These are phyloP conservation scores for Nematostella vectensis DNA, from an alignment of 92 coral and sea anemone species.

Conservation along the genomic window DNA sequence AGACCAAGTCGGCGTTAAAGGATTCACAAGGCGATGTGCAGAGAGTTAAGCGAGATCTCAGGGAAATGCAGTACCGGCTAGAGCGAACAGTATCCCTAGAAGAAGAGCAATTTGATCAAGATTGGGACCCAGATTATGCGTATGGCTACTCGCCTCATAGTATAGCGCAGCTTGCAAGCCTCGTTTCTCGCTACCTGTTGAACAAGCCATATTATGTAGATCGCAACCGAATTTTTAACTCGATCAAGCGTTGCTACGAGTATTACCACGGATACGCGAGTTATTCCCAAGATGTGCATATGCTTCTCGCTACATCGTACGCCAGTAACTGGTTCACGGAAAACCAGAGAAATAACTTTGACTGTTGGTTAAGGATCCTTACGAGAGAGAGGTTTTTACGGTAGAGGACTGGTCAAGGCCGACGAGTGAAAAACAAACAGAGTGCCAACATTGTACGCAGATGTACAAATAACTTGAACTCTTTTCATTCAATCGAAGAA, in stretches of 20 bases:
- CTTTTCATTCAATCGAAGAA: not conserved
- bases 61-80: slow-evolving; percentile 70
- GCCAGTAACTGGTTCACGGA: slow-evolving; percentile 99
- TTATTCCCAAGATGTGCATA: slow-evolving; percentile 92
- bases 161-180: slow-evolving; percentile 77
- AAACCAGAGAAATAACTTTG: slow-evolving; percentile 80
- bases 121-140: slow-evolving; percentile 93
- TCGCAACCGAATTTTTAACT: slow-evolving; percentile 91
- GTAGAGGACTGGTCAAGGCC: not conserved
- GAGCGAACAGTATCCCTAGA: slow-evolving; percentile 47
- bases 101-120: slow-evolving; percentile 54
- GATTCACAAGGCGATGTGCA: slow-evolving; percentile 84
- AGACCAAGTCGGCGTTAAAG: slow-evolving; percentile 65
- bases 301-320: slow-evolving; percentile 82
- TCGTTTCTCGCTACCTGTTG: slow-evolving; percentile 70
- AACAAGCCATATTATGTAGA: slow-evolving; percentile 88
- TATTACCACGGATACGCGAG: slow-evolving; percentile 92
- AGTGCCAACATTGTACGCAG: not conserved
- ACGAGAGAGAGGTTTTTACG: slow-evolving; percentile 55
- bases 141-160: slow-evolving; percentile 97
- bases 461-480: not conserved
- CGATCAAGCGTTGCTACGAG: slow-evolving; percentile 95
- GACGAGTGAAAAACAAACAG: not conserved
- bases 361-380: slow-evolving; percentile 68
- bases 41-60: slow-evolving; percentile 68